phyloP scores from a whole-genome alignment of 2,888 invertebrate genomes.

The Himalopsyche kuldschensis region DNA sequence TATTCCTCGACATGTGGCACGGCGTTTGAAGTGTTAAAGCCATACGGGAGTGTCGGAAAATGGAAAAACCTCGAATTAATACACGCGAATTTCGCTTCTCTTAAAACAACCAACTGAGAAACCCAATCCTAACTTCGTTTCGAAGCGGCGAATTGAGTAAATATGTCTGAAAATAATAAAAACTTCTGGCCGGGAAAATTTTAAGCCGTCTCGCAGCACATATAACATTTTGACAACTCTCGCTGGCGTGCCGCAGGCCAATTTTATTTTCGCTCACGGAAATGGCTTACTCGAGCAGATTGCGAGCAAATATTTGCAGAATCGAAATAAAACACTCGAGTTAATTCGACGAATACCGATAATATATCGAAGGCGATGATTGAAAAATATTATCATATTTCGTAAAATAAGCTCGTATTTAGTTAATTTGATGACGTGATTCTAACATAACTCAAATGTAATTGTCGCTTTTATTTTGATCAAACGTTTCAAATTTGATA shows the following conservation, averaged over 20 bases:
- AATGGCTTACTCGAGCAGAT: not conserved
- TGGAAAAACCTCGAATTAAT: conserved; percentile 7
- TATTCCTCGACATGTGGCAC: not conserved
- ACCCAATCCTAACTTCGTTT: conserved; percentile 17
- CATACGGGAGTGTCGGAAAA: not conserved
- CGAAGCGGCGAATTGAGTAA: conserved; percentile 8
- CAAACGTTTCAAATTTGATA: too few relatives aligned
- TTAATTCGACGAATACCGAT: not conserved
- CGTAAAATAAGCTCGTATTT: too few relatives aligned
- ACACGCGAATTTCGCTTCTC: conserved; percentile 6
- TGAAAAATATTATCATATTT: not conserved
- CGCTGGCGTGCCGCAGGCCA: not conserved
- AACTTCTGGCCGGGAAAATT: not conserved
- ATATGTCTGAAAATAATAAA: not conserved
- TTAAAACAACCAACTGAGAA: conserved; percentile 14
- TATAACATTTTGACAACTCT: not conserved
- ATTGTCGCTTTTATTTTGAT: too few relatives aligned
- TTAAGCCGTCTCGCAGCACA: not conserved
- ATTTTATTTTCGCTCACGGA: not conserved
- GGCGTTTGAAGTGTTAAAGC: not conserved
- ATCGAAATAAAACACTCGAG: not conserved
- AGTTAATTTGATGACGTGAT: too few relatives aligned
- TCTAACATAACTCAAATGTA: too few relatives aligned
- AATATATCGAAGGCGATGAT: not conserved
- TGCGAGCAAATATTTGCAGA: not conserved